Conservation (phyloP, 2,797 vertebrate species). For the Tauraco hartlaubi region DNA sequence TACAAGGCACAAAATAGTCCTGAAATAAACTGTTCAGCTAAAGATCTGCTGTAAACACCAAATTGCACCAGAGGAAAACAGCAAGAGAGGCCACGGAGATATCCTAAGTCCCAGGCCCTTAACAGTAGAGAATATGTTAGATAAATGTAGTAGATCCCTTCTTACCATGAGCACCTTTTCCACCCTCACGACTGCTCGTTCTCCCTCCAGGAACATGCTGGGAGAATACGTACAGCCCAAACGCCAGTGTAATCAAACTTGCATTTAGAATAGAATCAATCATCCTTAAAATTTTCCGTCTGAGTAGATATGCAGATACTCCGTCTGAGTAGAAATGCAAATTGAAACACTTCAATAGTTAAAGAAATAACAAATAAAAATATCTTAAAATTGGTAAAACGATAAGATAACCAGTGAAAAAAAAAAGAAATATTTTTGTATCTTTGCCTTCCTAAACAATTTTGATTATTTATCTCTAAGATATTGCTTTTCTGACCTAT, state of each 20-base stretch:
- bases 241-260: not conserved
- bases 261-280: not conserved
- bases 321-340: not conserved
- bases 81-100: not conserved
- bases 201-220: not conserved
- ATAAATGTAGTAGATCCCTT: not conserved
- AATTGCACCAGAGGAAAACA: not conserved
- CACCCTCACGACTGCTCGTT: not conserved
- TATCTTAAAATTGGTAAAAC: not conserved
- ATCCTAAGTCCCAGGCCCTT: not conserved
- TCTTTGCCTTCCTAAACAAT: not conserved
- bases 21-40: not conserved
- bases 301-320: too few relatives aligned
- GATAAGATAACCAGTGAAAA: not conserved
- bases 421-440: not conserved
- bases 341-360: not conserved
- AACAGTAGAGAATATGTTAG: not conserved
- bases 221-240: not conserved
- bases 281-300: not conserved
- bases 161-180: accelerated
- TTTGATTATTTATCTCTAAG: not conserved
- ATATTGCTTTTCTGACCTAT: accelerated
- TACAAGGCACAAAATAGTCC: not conserved
- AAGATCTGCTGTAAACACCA: not conserved
- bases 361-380: not conserved